Evolutionary conservation across 2,888 invertebrate species (phyloP).

Genomic region (Subacronicta megacephala): DNA sequence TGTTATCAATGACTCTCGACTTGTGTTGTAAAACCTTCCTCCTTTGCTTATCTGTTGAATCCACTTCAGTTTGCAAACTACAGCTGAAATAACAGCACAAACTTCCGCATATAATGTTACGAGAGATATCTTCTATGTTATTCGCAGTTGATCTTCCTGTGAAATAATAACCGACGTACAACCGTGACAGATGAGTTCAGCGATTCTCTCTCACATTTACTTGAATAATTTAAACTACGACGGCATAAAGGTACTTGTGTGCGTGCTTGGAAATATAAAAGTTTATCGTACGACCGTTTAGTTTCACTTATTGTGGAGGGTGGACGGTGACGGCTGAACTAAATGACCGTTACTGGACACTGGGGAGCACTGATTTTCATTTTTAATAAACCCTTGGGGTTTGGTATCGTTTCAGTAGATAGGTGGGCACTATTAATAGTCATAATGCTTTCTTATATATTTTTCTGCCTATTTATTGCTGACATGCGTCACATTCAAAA

Average conservation of each 20-base stretch:
- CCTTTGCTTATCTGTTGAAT: not conserved
- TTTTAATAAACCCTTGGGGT: constrained; percentile 1
- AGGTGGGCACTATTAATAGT: too few species aligned
- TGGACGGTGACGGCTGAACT: constrained; percentile 55
- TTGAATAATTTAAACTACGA: constrained; percentile 49
- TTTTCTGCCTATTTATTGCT: not conserved
- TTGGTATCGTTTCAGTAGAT: too few species aligned
- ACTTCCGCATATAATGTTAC: constrained; percentile 2
- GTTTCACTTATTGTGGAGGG: constrained; percentile 58
- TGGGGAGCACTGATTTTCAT: constrained; percentile 19
- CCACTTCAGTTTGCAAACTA: not conserved
- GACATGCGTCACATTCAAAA: not conserved
- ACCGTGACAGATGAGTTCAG: constrained; percentile 34
- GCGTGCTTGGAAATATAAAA: constrained; percentile 46
- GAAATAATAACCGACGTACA: constrained; percentile 45
- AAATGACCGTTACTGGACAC: constrained; percentile 62
- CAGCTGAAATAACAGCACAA: constrained; percentile 11
- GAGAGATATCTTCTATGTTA: constrained; percentile 31
- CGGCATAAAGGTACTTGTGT: constrained; percentile 28
- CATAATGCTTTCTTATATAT: not conserved
- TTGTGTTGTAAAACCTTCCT: not conserved
- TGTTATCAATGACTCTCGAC: not conserved
- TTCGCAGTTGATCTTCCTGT: constrained; percentile 37
- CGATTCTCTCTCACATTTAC: constrained; percentile 43
- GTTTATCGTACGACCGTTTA: constrained; percentile 63